Evolutionary conservation across 2,888 invertebrate genomes (phyloP).

Genomic region (Neoscelio sp.): DNA sequence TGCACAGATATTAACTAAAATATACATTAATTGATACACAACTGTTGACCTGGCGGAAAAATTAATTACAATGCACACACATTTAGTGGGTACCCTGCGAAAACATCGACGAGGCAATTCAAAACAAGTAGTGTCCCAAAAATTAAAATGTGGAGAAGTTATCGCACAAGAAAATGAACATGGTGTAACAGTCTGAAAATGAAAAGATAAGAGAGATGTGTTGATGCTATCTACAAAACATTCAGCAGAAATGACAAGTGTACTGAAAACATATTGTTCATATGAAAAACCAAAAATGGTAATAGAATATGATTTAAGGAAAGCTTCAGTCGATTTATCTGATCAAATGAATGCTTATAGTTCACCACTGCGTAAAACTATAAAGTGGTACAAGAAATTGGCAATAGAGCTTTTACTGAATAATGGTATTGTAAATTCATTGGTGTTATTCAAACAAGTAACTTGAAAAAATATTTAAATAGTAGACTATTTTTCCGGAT

Average conservation of each 20-base stretch:
- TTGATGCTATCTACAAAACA: constrained; percentile 1
- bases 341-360: constrained; percentile 53
- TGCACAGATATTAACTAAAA: too few species aligned
- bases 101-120: background rate
- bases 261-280: constrained; percentile 48
- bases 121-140: background rate
- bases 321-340: constrained; percentile 34
- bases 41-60: constrained; percentile 70
- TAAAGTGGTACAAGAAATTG: constrained; percentile 60
- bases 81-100: constrained; percentile 7
- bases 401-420: constrained; percentile 59
- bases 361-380: constrained; percentile 49
- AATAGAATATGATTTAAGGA: background rate
- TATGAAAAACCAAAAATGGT: constrained; percentile 8
- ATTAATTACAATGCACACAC: constrained; percentile 65
- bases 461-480: background rate
- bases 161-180: constrained; percentile 1
- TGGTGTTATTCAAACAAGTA: background rate
- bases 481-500: too few species aligned
- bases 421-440: constrained; percentile 26
- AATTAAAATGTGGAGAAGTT: constrained; percentile 1
- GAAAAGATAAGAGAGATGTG: background rate
- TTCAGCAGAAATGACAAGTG: constrained; percentile 52
- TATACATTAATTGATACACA: constrained; percentile 77
- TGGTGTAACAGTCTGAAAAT: constrained; percentile 8